Percentiles rank a stretch among this genome's conserved stretches.
Conservation (phyloP, 2,888 invertebrate genomes). For the Oxycera nigricornis region DNA sequence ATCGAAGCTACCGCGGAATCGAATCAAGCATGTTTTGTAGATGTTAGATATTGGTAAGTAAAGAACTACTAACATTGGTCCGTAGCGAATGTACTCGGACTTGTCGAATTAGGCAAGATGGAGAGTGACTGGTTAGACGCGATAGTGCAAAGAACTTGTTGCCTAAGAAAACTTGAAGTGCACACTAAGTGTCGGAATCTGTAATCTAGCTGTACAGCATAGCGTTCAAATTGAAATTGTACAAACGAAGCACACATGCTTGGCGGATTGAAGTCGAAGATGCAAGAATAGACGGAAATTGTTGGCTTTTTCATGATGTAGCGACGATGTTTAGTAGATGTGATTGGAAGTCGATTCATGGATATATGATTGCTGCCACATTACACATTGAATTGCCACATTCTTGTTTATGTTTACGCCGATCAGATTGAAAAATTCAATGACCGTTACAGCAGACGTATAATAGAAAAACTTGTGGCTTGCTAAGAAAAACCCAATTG, state of each 20-base stretch:
- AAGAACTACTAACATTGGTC: background rate
- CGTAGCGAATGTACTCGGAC: background rate
- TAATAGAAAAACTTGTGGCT: too few species aligned
- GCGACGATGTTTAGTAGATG: background rate
- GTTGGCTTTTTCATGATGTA: background rate
- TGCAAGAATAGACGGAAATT: background rate
- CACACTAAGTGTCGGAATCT: background rate
- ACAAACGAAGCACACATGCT: background rate
- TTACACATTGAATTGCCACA: too few species aligned
- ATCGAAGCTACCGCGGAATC: background rate
- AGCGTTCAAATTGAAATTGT: background rate
- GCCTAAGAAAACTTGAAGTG: background rate
- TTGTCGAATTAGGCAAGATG: background rate
- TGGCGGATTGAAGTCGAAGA: background rate
- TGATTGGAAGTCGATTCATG: background rate
- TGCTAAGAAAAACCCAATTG: too few species aligned
- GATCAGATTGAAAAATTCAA: too few species aligned
- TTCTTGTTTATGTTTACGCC: too few species aligned
- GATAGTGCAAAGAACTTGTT: background rate
- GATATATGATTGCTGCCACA: background rate
- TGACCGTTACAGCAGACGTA: too few species aligned
- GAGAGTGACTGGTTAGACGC: background rate
- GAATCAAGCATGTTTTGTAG: background rate
- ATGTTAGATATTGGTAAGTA: background rate
- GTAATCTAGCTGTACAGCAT: background rate